Base-by-base conservation (phyloP, 2,113 vertebrate genomes). In the Corythaeola cristata region DNA sequence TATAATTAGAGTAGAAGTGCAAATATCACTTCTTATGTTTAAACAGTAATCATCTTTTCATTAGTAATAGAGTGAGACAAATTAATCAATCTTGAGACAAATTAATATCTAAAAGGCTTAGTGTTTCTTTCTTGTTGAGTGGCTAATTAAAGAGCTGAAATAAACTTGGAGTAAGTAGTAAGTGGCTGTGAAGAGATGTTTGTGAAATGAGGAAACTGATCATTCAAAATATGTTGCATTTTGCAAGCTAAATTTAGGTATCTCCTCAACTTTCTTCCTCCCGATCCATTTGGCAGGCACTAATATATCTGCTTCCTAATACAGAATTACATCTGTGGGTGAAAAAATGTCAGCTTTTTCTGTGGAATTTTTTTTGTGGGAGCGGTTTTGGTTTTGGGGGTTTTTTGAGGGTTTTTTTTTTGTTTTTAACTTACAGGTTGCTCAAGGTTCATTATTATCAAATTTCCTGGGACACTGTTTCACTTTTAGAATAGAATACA, bases 281-380 rank as follows among this genome's bases (percentile, higher is more conserved):
- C 37, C 14, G 78, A 11, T 44, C 16, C 9, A 52, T 44, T 85
- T 85, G 58, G 10, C 15, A 90, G 39, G 26, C 62, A 45, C 21
- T 62, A 73, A 28, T 73, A 6, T 11, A 41, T 19, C 45, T 82
- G 47, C 4, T 73, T 80, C 15, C 28, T 60, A 78, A 7, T 33
- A 59, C 2, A 19, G 67, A 85, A 39, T 18, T 37, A 69, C 63
- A 66, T 7, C 23, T 37, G 21, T 18, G 37, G 49, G 27, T 4
- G 26, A 74, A 52, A 50, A 60, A 47, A 27, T 3, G 12, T 41
- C 47, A 63, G 5, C 30, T 72, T 87, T 63, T 41, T 68, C 39
- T n/a, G 9, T 45, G 20, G 15, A 4, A 12, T 12, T 3, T 0
- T 15, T 35, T 63, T 55, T 17, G 11, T 13, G 4, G 6, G 7